Evolutionary conservation across 2,888 invertebrate species (phyloP).

Genomic region (Drosophila dives): DNA sequence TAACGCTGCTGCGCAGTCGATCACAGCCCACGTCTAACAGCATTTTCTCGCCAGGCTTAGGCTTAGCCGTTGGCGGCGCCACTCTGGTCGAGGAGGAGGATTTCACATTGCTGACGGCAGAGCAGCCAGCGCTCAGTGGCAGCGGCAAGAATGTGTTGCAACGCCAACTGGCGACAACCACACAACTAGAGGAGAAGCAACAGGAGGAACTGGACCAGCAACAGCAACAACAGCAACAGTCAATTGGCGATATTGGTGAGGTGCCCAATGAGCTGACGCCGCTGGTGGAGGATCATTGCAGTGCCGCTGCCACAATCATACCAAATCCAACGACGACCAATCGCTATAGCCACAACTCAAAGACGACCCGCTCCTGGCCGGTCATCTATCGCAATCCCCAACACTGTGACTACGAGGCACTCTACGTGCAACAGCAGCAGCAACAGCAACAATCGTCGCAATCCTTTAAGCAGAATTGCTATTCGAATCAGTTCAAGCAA

Average conservation of each 20-base stretch:
- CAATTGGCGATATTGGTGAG: constrained; percentile 47
- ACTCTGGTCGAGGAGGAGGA: constrained; percentile 83
- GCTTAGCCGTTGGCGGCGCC: constrained; percentile 62
- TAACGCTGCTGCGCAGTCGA: constrained; percentile 74
- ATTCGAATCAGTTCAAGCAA: constrained; percentile 83
- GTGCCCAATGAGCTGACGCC: constrained; percentile 80
- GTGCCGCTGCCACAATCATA: constrained; percentile 47
- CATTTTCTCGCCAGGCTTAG: constrained; percentile 82
- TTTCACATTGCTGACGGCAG: constrained; percentile 79
- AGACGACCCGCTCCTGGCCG: constrained; percentile 85
- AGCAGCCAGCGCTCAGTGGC: constrained; percentile 35
- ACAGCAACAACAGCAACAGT: constrained; percentile 45
- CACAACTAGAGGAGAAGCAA: constrained; percentile 51
- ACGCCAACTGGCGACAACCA: constrained; percentile 77
- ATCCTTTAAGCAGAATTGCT: constrained; percentile 82
- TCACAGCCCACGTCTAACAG: constrained; percentile 81
- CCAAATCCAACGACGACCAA: constrained; percentile 48
- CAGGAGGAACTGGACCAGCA: constrained; percentile 44
- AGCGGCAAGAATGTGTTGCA: constrained; percentile 75
- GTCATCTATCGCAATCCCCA: constrained; percentile 85
- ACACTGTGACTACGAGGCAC: constrained; percentile 84
- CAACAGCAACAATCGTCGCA: constrained; percentile 43
- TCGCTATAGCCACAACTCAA: constrained; percentile 83
- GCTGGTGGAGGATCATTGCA: constrained; percentile 60
- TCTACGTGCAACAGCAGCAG: constrained; percentile 76